Conservation (phyloP, 1,140 invertebrate species). For the Penaeus indicus region DNA sequence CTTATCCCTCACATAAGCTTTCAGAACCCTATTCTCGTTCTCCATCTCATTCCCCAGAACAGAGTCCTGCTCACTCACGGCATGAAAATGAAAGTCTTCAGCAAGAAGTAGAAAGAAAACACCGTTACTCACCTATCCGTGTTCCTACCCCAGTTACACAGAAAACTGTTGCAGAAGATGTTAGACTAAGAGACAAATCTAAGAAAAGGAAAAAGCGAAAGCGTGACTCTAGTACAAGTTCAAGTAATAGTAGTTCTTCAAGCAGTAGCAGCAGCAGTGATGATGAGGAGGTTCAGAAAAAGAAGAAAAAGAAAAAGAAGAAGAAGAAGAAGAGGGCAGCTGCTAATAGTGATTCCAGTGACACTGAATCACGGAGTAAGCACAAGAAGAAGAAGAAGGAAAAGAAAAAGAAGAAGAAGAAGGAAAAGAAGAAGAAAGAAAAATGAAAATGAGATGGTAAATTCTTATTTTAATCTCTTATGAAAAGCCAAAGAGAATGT, state of each 20-base stretch:
- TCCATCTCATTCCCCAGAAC: too few relatives aligned
- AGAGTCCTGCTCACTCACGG: not conserved
- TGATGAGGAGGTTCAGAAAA: conserved; percentile 36
- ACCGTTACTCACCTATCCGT: conserved; percentile 44
- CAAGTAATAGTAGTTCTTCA: conserved; percentile 33
- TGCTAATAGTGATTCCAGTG: conserved; percentile 47
- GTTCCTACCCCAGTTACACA: conserved; percentile 17
- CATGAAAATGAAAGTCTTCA: not conserved
- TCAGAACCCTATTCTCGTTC: too few relatives aligned
- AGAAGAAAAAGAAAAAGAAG: conserved; percentile 36
- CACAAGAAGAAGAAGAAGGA: conserved; percentile 61
- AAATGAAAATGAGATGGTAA: not conserved
- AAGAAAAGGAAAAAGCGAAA: conserved; percentile 48
- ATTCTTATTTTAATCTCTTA: not conserved
- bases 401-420: conserved; percentile 55
- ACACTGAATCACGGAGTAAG: conserved; percentile 42
- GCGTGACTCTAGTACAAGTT: conserved; percentile 31
- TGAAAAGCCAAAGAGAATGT: conserved; percentile 7
- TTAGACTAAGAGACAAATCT: conserved; percentile 40
- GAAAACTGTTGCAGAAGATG: not conserved
- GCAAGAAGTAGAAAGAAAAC: not conserved
- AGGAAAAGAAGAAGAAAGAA: conserved; percentile 52
- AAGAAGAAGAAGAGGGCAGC: conserved; percentile 49
- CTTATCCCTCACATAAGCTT: too few relatives aligned
- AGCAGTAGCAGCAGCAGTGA: conserved; percentile 35